Evolutionary conservation across 2,113 vertebrate genomes (phyloP).

Genomic region (Empidonax alnorum): DNA sequence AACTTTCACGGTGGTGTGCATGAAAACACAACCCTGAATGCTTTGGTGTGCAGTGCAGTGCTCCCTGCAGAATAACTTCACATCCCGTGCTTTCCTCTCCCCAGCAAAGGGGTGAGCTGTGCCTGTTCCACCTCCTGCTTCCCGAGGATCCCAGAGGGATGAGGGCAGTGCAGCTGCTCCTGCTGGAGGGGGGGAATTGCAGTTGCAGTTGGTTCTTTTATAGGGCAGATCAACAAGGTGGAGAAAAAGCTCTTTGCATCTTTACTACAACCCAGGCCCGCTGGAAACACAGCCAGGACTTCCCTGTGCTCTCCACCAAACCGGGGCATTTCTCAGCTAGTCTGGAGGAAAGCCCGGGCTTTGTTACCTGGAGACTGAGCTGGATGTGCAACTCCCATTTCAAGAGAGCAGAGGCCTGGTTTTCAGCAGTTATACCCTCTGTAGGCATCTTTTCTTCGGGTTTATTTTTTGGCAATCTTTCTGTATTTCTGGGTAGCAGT

Average conservation of each 20-base stretch:
- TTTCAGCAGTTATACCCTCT: background rate
- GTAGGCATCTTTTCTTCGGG: background rate
- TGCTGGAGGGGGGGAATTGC: background rate
- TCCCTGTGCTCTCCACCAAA: background rate
- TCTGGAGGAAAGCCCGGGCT: background rate
- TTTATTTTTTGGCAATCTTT: background rate
- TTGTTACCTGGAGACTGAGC: background rate
- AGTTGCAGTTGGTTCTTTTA: background rate
- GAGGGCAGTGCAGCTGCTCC: background rate
- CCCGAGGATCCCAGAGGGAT: background rate
- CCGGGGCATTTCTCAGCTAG: background rate
- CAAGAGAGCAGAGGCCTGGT: background rate
- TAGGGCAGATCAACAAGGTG: background rate
- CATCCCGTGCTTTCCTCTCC: background rate
- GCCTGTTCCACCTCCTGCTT: background rate
- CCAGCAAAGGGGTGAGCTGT: background rate
- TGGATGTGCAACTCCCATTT: background rate
- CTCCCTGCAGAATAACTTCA: background rate
- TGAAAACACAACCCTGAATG: fast-evolving
- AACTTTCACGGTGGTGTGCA: fast-evolving
- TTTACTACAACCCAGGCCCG: background rate
- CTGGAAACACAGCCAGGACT: background rate
- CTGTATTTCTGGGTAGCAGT: background rate
- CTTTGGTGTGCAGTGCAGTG: fast-evolving
- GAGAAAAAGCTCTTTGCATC: background rate